Conservation (phyloP, 1,140 invertebrate species). For the Conus betulinus region DNA sequence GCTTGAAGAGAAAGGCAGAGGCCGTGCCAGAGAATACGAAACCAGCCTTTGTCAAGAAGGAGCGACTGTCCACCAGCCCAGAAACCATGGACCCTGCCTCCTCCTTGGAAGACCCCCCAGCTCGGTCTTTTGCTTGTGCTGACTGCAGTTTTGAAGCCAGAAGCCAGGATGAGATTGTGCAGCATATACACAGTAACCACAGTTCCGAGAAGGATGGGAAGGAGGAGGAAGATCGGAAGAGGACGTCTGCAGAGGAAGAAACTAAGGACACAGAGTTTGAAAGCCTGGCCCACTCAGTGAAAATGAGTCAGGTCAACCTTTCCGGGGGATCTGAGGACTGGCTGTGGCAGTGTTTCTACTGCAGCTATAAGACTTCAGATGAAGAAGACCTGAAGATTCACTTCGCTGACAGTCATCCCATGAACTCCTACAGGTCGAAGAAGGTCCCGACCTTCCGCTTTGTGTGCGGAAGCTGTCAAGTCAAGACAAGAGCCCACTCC, state of each 20-base stretch:
- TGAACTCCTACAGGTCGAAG: conserved; percentile 21
- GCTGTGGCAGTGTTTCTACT: conserved; percentile 44
- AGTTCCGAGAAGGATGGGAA: not conserved
- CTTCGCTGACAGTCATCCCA: conserved; percentile 32
- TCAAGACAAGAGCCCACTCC: conserved; percentile 50
- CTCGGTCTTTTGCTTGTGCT: conserved; percentile 46
- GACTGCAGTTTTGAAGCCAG: conserved; percentile 52
- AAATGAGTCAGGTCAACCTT: conserved; percentile 19
- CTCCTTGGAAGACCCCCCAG: not conserved
- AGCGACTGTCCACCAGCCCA: not conserved
- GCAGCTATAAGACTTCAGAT: conserved; percentile 35
- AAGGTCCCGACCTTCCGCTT: conserved; percentile 46
- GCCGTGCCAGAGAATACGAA: not conserved
- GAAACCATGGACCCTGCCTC: not conserved
- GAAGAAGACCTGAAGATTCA: conserved; percentile 44
- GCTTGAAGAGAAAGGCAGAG: conserved; percentile 19
- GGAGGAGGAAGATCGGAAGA: not conserved
- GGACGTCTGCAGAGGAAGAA: not conserved
- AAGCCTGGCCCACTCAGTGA: conserved; percentile 22
- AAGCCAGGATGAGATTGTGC: conserved; percentile 46
- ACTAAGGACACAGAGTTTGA: conserved; percentile 14
- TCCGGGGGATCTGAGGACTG: conserved; percentile 26
- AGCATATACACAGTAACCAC: conserved; percentile 44
- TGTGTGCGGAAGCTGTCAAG: conserved; percentile 42
- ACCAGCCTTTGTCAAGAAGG: conserved; percentile 13